Percentiles rank a stretch among this genome's conserved stretches.
These are phyloP conservation scores for Ophiothrix spiculata DNA, from an alignment of 35 echinoderm and acorn worm species.

Conservation along the genomic window DNA sequence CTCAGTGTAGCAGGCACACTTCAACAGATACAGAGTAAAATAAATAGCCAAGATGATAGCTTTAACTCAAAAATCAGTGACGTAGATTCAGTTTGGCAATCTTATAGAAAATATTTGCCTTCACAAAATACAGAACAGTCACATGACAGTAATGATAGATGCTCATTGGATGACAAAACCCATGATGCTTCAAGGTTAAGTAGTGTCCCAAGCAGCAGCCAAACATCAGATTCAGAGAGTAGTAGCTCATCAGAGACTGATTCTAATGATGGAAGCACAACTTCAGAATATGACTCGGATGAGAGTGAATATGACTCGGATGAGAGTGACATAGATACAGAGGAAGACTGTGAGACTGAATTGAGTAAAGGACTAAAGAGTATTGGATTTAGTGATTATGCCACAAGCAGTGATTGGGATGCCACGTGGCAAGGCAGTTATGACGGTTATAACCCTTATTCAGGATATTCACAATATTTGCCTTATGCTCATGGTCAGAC, in stretches of 20 bases:
- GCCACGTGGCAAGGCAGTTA: not conserved
- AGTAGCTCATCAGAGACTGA: not conserved
- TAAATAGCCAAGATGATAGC: no score
- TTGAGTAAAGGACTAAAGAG: not conserved
- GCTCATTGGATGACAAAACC: no score
- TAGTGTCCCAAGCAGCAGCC: not conserved
- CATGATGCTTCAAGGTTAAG: no score
- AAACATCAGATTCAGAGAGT: not conserved
- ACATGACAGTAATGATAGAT: no score
- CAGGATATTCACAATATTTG: no score
- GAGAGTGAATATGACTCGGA: not conserved
- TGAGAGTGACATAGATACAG: not conserved
- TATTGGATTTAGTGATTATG: not conserved
- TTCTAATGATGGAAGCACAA: not conserved
- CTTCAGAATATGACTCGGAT: not conserved
- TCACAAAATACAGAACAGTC: no score
- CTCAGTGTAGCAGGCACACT: no score
- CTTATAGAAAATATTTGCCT: no score
- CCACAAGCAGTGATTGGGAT: not conserved
- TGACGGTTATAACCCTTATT: not conserved
- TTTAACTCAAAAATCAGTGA: no score
- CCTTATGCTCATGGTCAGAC: no score
- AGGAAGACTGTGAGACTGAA: not conserved
- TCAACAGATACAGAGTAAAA: no score
- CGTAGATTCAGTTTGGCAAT: no score